Conservation (phyloP, 2,888 invertebrate species). For the Elaeidobius kamerunicus region DNA sequence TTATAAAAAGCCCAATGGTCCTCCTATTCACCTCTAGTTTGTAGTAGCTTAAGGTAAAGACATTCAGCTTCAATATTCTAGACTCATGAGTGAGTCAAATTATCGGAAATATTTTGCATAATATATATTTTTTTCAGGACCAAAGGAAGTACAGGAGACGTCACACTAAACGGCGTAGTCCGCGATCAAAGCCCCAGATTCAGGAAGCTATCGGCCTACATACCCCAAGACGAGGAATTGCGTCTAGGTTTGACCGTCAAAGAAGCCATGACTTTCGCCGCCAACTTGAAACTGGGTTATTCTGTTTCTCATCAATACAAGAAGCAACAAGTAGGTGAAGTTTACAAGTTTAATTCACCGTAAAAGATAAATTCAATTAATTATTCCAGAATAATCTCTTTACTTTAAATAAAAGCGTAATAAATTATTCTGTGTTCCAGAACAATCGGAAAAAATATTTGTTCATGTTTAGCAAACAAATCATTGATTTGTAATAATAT, state of each 20-base stretch:
- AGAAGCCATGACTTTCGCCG: constrained; percentile 75
- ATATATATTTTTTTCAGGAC: constrained; percentile 41
- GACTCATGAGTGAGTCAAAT: too few relatives aligned
- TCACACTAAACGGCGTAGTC: constrained; percentile 50
- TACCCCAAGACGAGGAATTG: constrained; percentile 75
- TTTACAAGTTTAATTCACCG: constrained; percentile 1
- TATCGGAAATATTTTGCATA: too few relatives aligned
- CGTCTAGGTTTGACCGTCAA: constrained; percentile 69
- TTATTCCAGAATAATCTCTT: too few relatives aligned
- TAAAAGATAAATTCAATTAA: too few relatives aligned
- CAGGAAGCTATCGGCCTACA: constrained; percentile 80
- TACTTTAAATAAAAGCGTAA: too few relatives aligned
- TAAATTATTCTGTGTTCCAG: too few relatives aligned
- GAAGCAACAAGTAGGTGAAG: constrained; percentile 60
- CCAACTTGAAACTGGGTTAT: constrained; percentile 72
- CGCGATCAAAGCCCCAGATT: constrained; percentile 72
- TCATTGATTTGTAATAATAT: too few relatives aligned
- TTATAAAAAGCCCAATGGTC: background rate
- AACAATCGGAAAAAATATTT: too few relatives aligned
- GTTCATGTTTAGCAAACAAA: too few relatives aligned
- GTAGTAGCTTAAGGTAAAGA: constrained; percentile 1
- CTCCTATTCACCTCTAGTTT: too few relatives aligned
- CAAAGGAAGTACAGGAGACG: constrained; percentile 44
- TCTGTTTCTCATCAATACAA: constrained; percentile 65
- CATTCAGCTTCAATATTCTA: too few relatives aligned